Base-by-base conservation (phyloP, 2,888 invertebrate genomes). In the Limnephilus rhombicus region DNA sequence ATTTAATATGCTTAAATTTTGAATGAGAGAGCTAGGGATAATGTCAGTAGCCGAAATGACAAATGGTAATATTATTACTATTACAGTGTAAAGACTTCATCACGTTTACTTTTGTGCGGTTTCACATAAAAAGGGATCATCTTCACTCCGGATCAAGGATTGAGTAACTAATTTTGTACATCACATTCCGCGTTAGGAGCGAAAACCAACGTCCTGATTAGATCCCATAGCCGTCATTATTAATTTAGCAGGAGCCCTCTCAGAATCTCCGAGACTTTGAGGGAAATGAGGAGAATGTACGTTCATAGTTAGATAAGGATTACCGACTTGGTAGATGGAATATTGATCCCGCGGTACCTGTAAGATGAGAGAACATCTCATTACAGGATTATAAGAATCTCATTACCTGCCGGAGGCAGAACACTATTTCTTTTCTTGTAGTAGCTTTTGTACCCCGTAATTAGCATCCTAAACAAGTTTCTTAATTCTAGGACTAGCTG, bases 241-340 rank as follows among this genome's bases (percentile, higher is more conserved):
- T 83, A 83, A 83, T 83, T 83, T 83, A 83, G 82, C 34, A 34
- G 4, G 34, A 83, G 82, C 82, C 18, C 82, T 34, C 18, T 34
- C 82, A 83, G 15, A 18, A 13, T 24, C 82, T 83, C 5, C 34
- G 24, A 31, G 18, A 34, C 34, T 83, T 83, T 18, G 82, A 18
- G 82, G 82, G 18, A 83, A 83, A 83, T 34, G 31, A 24, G 68
- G 7, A 68, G 82, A 31, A 83, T 13, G 34, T 18, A 24, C 83
- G 24, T 4, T 37, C 31, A 34, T 83, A 83, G 82, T 15, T 5
- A 34, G 5, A 34, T 18, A 1, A 37, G 82, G 82, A 83, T 83
- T 83, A 34, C 68, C n/a, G n/a, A 83, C 31, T 18, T 34, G 18
- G 34, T 82, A 34, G 31, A 13, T 83, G 5, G 83, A 83, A 37